Evolutionary conservation across 1,140 invertebrate genomes (phyloP), one percentile per base, ranked within the genome.

Genomic region (Wasmannia auropunctata): DNA sequence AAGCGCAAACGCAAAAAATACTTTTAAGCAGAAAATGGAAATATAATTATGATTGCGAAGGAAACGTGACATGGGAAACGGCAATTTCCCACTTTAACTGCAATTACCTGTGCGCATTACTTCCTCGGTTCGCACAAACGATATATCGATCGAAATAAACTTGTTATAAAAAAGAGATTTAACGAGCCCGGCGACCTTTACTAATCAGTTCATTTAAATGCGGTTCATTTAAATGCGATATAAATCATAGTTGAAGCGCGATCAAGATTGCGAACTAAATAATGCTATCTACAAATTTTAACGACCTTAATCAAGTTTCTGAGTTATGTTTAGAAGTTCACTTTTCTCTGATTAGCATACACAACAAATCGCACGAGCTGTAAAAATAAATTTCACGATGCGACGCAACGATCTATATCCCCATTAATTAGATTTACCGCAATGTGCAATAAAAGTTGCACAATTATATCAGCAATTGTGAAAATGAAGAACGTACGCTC

Each of bases 101-200:
- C 14, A 40, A 54, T 49, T 80, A 54, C 34, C 63, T 46, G n/a
- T 65, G 16, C 58, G 43, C 40, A n/a, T 63, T 75, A 31, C 16
- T 80, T 43, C 22, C 14, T 54, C 22, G 46, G 19, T 54, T 37
- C 31, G 16, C 34, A 14, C 22, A 19, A 25, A 51, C 25, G 14
- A 58, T 16, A n/a, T 81, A 81, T 83, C 25, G 67, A 83, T 83
- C 79, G 19, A 81, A 56, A 74, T 74, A 34, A 74, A 83, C 40
- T 83, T 49, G n/a, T 34, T 31, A 25, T 58, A 58, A 72, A 70
- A 54, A 40, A 83, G n/a, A n/a, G n/a, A 46, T 58, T 34, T 56
- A 74, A 70, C 31, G 37, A 81, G 25, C 34, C 25, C 43, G 58
- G 14, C 25, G 14, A 5, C 31, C 0, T 54, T 65, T 22, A n/a